A percentile compares a stretch with the other conserved stretches of the same genome.
phyloP scores from a whole-genome alignment of 2,113 vertebrate species.

The Calypte anna region DNA sequence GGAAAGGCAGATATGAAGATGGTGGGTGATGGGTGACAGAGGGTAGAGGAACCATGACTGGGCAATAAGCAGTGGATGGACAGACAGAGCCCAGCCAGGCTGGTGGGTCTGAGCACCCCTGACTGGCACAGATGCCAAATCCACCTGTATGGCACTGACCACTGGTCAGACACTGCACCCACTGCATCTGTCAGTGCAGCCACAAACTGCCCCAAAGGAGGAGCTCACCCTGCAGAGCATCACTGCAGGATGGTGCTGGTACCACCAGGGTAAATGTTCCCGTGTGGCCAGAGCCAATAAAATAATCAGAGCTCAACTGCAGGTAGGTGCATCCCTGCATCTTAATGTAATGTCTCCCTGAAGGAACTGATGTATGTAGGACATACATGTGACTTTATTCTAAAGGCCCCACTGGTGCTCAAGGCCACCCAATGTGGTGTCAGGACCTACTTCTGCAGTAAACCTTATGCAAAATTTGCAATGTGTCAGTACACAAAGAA shows the following conservation, averaged over 20 bases:
- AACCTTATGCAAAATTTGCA: not conserved
- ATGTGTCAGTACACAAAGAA: not conserved
- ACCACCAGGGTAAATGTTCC: not conserved
- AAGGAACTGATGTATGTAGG: not conserved
- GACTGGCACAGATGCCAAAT: not conserved
- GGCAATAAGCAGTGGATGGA: accelerated
- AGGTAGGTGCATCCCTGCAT: accelerated
- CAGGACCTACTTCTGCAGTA: not conserved
- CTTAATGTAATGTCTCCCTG: too few species aligned
- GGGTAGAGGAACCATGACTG: accelerated
- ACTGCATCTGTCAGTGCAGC: too few species aligned
- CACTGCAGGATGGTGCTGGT: accelerated
- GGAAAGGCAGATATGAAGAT: accelerated
- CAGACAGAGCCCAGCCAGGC: accelerated
- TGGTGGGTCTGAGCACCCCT: accelerated
- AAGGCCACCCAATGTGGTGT: accelerated
- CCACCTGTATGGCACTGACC: not conserved
- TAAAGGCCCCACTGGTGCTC: not conserved
- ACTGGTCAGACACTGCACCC: not conserved
- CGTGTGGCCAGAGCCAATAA: not conserved
- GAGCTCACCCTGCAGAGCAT: not conserved
- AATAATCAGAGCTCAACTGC: accelerated
- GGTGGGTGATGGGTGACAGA: accelerated
- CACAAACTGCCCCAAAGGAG: not conserved
- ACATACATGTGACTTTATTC: not conserved